Evolutionary conservation across 2,797 vertebrate genomes (phyloP).

Genomic region (Hephaestus fuliginosus): DNA sequence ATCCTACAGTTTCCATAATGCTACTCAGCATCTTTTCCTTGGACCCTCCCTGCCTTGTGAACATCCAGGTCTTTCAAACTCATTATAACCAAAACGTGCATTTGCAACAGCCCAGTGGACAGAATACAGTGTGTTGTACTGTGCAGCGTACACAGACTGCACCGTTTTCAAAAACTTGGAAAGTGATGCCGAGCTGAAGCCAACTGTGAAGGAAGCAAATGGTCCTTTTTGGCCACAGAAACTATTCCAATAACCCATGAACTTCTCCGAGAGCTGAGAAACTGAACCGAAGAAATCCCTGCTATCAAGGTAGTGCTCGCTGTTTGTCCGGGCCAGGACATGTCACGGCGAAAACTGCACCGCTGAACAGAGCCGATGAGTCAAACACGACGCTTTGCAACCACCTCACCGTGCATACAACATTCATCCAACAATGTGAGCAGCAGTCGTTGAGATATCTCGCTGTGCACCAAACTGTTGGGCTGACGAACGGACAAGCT

Average conservation of each 20-base stretch:
- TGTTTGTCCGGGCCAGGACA: neutral
- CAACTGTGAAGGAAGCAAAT: constrained; percentile 15
- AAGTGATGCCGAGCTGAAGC: neutral
- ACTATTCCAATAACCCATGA: neutral
- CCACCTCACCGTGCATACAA: neutral
- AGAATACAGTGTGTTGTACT: neutral
- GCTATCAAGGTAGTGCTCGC: neutral
- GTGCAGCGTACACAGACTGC: neutral
- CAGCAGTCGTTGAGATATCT: constrained; percentile 6
- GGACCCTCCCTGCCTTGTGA: neutral
- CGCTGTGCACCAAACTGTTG: constrained; percentile 11
- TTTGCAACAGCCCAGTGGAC: neutral
- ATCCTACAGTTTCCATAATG: neutral
- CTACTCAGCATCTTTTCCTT: neutral
- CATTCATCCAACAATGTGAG: constrained; percentile 12
- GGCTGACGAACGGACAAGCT: constrained; percentile 21
- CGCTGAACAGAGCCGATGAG: neutral
- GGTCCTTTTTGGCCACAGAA: neutral
- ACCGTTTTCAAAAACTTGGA: constrained; percentile 15
- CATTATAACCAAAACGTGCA: neutral
- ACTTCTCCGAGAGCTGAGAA: neutral
- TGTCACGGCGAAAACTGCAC: neutral
- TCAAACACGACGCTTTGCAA: neutral
- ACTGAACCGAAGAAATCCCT: neutral
- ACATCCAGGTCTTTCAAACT: neutral